These are phyloP conservation scores for Aethina tumida DNA, from an alignment of 1,140 invertebrate species.

Conservation along the genomic window DNA sequence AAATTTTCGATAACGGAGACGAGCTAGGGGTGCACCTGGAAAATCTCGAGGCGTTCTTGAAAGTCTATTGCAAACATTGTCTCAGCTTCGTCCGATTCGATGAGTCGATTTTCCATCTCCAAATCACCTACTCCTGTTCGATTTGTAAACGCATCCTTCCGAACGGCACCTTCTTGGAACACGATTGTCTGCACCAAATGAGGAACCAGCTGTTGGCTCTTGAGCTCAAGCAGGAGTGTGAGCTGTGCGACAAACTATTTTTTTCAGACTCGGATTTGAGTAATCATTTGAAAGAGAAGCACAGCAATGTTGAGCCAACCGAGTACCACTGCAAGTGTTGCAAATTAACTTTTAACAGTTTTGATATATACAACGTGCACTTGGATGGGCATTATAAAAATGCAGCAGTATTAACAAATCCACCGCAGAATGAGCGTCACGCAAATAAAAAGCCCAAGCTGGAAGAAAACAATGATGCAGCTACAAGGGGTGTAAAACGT, in stretches of 20 bases:
- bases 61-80: conserved; percentile 10
- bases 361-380: conserved; percentile 1
- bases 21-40: conserved; percentile 2
- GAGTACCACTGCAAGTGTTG: conserved; percentile 9
- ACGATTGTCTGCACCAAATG: conserved; percentile 9
- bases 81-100: conserved; percentile 7
- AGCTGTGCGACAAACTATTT: conserved; percentile 13
- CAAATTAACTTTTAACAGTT: conserved; percentile 3
- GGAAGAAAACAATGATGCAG: too few relatives aligned
- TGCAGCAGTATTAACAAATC: not conserved
- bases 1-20: not conserved
- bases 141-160: conserved; percentile 6
- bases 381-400: not conserved
- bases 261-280: conserved; percentile 6
- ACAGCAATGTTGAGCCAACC: not conserved
- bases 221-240: conserved; percentile 6
- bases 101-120: conserved; percentile 7
- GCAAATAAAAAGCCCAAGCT: too few relatives aligned
- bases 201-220: conserved; percentile 3
- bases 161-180: not conserved
- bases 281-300: conserved; percentile 8
- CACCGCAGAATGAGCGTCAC: too few relatives aligned
- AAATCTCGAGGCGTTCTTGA: conserved; percentile 9
- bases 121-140: conserved; percentile 7
- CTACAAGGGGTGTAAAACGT: too few relatives aligned